Conservation (phyloP, 2,113 vertebrate genomes). For the Brachyhypopomus gauderio region DNA sequence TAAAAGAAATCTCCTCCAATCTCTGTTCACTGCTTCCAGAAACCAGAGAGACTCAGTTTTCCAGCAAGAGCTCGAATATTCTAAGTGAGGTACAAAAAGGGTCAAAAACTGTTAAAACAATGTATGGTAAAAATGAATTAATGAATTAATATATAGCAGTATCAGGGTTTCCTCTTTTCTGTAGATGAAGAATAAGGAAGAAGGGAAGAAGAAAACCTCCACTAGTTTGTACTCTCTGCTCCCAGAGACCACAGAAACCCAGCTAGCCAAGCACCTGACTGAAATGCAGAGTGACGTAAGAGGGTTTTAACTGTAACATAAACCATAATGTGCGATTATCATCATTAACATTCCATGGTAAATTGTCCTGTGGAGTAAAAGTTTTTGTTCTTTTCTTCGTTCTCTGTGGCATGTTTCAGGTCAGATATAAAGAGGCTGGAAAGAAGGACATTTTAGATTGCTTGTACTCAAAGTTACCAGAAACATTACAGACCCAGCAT, state of each 20-base stretch:
- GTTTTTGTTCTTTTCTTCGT: not conserved
- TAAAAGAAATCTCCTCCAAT: slow-evolving; percentile 76
- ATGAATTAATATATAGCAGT: too few species aligned
- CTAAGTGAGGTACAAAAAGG: too few species aligned
- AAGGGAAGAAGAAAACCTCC: slow-evolving; percentile 75
- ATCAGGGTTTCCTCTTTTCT: not conserved
- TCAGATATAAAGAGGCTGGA: slow-evolving; percentile 59
- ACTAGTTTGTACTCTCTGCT: slow-evolving; percentile 87
- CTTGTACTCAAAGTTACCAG: slow-evolving; percentile 85
- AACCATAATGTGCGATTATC: too few species aligned
- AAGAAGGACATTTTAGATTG: slow-evolving; percentile 73
- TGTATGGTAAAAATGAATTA: too few species aligned
- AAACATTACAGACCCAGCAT: slow-evolving; percentile 87
- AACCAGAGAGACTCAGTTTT: slow-evolving; percentile 84
- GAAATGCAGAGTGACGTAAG: slow-evolving; percentile 89
- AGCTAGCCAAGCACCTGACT: slow-evolving; percentile 80
- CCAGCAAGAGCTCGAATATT: too few species aligned
- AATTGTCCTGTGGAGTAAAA: too few species aligned
- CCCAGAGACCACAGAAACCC: slow-evolving; percentile 84
- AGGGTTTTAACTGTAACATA: too few species aligned
- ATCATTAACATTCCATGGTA: too few species aligned
- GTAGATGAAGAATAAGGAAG: slow-evolving; percentile 84
- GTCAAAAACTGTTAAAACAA: too few species aligned
- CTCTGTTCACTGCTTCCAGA: slow-evolving; percentile 87
- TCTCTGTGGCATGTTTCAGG: slow-evolving; percentile 32